Evolutionary conservation across 2,888 invertebrate genomes (phyloP), one percentile per base, ranked within the genome.

Genomic region (Standfussiana lucernea): DNA sequence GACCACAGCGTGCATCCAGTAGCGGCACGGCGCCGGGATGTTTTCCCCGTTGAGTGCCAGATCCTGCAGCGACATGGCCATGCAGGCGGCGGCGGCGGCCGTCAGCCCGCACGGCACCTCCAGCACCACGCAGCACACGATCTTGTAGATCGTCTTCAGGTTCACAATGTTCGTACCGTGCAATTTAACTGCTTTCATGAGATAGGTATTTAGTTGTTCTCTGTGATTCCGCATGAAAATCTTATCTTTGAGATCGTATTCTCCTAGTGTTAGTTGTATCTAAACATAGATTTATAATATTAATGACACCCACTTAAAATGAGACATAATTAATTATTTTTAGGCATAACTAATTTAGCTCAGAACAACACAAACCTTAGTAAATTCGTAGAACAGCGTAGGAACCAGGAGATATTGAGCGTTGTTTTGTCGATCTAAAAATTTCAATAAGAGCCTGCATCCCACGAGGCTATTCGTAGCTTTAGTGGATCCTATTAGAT

Each of bases 61-160:
- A 77, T 97, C 97, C 89, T 98, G 98, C n/a, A 98, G 93, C 15
- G 97, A 95, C 97, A 98, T 97, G 0, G 96, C 93, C 45, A 97
- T 93, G 84, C 97, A 97, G 0, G 97, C 97, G 11, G 97, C 92
- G 1, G 97, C 95, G 0, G 97, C 97, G 0, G 97, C 97, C 0
- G 97, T 97, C 86, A 97, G 96, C 0, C 97, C 97, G 76, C 97
- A 97, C 0, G 98, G 97, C 24, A 97, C 95, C 89, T 97, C 97
- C 18, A 97, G 91, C 0, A 97, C 93, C 2, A 97, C 92, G 65
- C 97, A 91, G 69, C 97, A 97, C n/a, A 97, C 93, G 0, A 97
- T 95, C 56, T 96, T 94, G 85, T 97, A 97, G 1, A 97, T 91
- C 10, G 95, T 95, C 85, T 97, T 97, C 42, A 97, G 86, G 85